These are phyloP conservation scores for Halcyon badia DNA, from an alignment of 2,797 vertebrate species.

Conservation along the genomic window DNA sequence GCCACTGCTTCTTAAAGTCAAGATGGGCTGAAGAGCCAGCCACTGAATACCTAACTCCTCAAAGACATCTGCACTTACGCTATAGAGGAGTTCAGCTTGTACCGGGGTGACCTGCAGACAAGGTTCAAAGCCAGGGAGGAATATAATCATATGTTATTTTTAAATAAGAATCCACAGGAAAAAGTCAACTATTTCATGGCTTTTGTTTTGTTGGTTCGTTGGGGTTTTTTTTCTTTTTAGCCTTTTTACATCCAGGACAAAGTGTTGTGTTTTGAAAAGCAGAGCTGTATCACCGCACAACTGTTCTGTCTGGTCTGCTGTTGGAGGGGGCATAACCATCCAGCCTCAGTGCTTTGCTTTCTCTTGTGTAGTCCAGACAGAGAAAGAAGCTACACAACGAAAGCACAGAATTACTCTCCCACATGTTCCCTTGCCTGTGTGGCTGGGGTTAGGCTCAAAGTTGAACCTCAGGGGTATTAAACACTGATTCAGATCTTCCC, in stretches of 20 bases:
- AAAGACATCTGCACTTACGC: neutral
- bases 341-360: neutral
- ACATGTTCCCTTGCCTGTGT: rapidly evolving
- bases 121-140: neutral
- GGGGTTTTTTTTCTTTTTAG: neutral
- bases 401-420: neutral
- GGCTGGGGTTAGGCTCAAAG: neutral
- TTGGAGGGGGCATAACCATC: rapidly evolving
- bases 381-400: rapidly evolving
- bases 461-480: neutral
- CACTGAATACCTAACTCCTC: neutral
- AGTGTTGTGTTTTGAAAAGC: neutral
- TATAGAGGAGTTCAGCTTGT: neutral
- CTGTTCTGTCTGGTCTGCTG: neutral
- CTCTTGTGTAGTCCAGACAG: neutral
- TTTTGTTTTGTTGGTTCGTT: neutral
- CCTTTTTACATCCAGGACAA: neutral
- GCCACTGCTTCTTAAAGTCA: neutral
- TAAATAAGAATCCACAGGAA: neutral
- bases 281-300: neutral
- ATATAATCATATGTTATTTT: neutral
- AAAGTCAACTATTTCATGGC: too few relatives aligned
- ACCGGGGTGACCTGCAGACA: neutral
- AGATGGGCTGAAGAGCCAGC: neutral
- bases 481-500: neutral